Evolutionary conservation across 2,888 invertebrate species (phyloP), one percentile per base, ranked within the genome.

Genomic region (Panzeria rudis): DNA sequence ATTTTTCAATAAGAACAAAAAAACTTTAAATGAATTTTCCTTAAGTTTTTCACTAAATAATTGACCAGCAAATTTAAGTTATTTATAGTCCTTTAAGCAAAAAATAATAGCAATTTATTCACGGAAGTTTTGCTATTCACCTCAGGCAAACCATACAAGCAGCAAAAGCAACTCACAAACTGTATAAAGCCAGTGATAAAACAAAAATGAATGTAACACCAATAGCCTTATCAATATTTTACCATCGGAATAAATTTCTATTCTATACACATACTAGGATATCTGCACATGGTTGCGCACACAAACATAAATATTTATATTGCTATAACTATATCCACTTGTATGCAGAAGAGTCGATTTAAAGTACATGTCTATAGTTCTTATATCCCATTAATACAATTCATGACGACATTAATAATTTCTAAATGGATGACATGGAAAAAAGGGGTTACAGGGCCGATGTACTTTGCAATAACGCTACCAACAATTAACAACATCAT

Each of bases 211-310:
- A 29, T 64, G 13, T 54, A 79, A 54, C 52, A 64, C 54, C 71
- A 73, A 78, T 15, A 23, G 47, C 44, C 38, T 56, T 73, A 72
- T 77, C 72, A 52, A 59, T 59, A 68, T 35, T 72, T 72, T 73
- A 23, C 15, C 41, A 71, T 23, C 32, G 11, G 41, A 62, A 52
- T 54, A 54, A 62, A 54, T 64, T 71, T 54, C 7, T 38, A 54
- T 29, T 32, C 32, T 64, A 29, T 64, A 54, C 32, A 23, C n/a
- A 20, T 0, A 38, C 8, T 38, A 0, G 7, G 0, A 38, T 35
- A 17, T 35, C 0, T 20, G 17, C 20, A 20, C 11, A 11, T 9
- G 61, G 38, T 38, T 8, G 32, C n/a, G n/a, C n/a, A 44, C 5
- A 44, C n/a, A 44, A n/a, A n/a, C n/a, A n/a, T 29, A 29, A 13